A percentile compares a stretch with the other conserved stretches of the same genome.
Conservation (phyloP, 2,113 vertebrate genomes). For the Lycocorax pyrrhopterus region DNA sequence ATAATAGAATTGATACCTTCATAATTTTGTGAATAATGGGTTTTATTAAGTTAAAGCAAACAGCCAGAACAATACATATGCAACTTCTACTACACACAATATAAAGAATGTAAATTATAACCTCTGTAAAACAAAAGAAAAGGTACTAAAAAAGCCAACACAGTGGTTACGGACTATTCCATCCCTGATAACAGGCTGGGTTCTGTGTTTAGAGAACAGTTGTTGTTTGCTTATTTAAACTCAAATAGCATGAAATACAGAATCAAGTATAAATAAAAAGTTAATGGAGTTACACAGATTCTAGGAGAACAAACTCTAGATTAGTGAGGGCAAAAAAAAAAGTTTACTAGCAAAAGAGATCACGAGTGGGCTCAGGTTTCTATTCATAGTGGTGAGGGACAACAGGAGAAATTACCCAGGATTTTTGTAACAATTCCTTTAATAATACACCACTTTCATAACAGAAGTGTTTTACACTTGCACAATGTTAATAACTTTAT, state of each 20-base stretch:
- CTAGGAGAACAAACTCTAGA: constrained; percentile 60
- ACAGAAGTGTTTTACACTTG: constrained; percentile 81
- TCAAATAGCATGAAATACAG: constrained; percentile 60
- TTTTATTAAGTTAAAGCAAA: constrained; percentile 83
- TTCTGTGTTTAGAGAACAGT: constrained; percentile 33
- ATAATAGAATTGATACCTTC: constrained; percentile 68
- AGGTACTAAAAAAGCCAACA: constrained; percentile 67
- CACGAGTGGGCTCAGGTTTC: constrained; percentile 43
- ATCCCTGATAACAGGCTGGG: constrained; percentile 50
- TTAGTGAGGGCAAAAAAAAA: constrained; percentile 25
- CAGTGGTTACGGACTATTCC: constrained; percentile 67
- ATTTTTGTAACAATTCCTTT: constrained; percentile 73
- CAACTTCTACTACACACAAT: constrained; percentile 78
- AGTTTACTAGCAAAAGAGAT: constrained; percentile 54
- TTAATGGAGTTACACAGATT: constrained; percentile 66
- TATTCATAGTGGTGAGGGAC: constrained; percentile 57
- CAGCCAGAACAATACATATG: constrained; percentile 80
- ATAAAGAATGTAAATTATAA: constrained; percentile 78
- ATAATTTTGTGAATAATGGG: constrained; percentile 74
- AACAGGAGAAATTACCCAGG: constrained; percentile 69
- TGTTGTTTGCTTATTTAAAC: constrained; percentile 53
- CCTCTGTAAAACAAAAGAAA: constrained; percentile 67
- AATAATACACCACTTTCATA: constrained; percentile 79
- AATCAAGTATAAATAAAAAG: constrained; percentile 60
- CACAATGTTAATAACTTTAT: constrained; percentile 82